Percentiles rank a stretch among this genome's conserved stretches.
Conservation (phyloP, 2,113 vertebrate genomes). For the Chaenocephalus aceratus region DNA sequence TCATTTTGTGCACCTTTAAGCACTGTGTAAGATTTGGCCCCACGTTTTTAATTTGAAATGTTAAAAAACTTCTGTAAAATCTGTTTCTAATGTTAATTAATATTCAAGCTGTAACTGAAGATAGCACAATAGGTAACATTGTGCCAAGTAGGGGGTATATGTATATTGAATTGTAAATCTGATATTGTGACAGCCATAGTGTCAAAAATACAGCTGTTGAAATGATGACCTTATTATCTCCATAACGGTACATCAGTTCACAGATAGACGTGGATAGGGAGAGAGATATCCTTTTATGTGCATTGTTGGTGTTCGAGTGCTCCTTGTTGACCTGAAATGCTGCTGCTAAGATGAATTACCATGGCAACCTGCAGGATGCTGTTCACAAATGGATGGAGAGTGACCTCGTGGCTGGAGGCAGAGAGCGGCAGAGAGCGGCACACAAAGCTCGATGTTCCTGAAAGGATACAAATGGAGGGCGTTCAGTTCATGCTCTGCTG, state of each 20-base stretch:
- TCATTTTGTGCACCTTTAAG: too few relatives aligned
- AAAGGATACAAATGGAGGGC: constrained; percentile 4
- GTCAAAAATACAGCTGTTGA: neutral
- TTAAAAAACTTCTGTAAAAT: too few relatives aligned
- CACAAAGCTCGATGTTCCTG: neutral
- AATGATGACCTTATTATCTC: neutral
- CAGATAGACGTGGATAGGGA: too few relatives aligned
- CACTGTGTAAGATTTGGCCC: too few relatives aligned
- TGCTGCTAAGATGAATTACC: constrained; percentile 34
- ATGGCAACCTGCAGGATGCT: constrained; percentile 57
- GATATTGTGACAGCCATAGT: too few relatives aligned
- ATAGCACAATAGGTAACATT: neutral
- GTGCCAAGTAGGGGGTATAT: too few relatives aligned
- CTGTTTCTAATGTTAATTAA: too few relatives aligned
- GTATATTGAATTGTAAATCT: too few relatives aligned
- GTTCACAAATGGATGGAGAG: constrained; percentile 28
- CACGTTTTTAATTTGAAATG: too few relatives aligned
- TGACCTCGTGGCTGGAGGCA: constrained; percentile 19
- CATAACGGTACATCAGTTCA: neutral
- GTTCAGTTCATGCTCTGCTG: constrained; percentile 2
- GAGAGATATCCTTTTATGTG: neutral
- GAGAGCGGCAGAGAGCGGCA: constrained; percentile 21
- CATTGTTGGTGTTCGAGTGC: neutral
- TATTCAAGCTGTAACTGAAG: neutral
- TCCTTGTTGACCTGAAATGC: constrained; percentile 3